phyloP scores from a whole-genome alignment of 2,797 vertebrate species.

The Ammospiza maritima region DNA sequence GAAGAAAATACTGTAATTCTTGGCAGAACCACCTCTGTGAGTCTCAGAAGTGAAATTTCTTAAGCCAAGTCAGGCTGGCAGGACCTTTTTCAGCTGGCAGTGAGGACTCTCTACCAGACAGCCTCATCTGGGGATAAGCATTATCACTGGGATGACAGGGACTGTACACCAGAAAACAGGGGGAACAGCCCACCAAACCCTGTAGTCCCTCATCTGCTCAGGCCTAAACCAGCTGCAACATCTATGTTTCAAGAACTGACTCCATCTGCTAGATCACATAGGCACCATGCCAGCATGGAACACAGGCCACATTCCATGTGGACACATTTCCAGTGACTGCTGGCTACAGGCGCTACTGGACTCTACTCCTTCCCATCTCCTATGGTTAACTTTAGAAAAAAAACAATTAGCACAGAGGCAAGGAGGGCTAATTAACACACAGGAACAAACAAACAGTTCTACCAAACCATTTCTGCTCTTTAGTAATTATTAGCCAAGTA shows the following conservation, averaged over 20 bases:
- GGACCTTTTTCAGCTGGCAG: neutral
- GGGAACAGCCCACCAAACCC: neutral
- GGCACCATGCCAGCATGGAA: neutral
- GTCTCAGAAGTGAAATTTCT: slow-evolving; percentile 41
- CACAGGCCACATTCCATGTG: neutral
- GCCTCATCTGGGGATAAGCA: neutral
- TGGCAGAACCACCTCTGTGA: slow-evolving; percentile 26
- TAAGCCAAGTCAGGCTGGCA: neutral
- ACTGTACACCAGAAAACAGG: neutral
- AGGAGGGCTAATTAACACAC: slow-evolving; percentile 53
- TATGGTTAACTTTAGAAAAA: slow-evolving; percentile 7
- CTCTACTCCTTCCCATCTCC: neutral
- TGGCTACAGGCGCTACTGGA: neutral
- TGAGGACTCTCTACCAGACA: neutral
- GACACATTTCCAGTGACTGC: neutral
- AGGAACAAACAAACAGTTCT: slow-evolving; percentile 56
- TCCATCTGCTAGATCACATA: neutral
- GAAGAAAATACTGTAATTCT: slow-evolving; percentile 44
- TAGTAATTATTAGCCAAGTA: slow-evolving; percentile 72
- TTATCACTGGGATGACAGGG: neutral
- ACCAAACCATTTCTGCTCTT: slow-evolving; percentile 65
- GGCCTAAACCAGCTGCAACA: neutral
- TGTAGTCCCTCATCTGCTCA: neutral
- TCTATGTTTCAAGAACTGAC: neutral
- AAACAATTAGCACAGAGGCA: slow-evolving; percentile 56